Evolutionary conservation across 2,113 vertebrate species (phyloP).

Genomic region (Piaya cayana): DNA sequence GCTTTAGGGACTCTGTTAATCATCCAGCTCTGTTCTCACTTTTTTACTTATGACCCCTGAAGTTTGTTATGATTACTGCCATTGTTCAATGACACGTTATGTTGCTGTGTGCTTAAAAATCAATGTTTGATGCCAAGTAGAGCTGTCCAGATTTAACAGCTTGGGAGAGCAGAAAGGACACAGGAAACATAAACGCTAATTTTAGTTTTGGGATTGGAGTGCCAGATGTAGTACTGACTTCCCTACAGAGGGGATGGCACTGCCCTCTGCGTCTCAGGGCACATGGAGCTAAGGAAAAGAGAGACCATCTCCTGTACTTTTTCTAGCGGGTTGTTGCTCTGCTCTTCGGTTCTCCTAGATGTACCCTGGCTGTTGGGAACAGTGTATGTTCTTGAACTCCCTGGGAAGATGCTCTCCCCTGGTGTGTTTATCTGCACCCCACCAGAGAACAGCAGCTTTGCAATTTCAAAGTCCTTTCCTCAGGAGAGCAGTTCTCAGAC

Average conservation of each 20-base stretch:
- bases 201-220: not conserved
- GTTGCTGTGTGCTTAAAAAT: not conserved
- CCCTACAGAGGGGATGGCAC: not conserved
- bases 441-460: not conserved
- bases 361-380: not conserved
- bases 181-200: not conserved
- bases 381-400: not conserved
- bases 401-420: not conserved
- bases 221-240: not conserved
- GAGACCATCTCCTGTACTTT: not conserved
- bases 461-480: not conserved
- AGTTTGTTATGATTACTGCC: not conserved
- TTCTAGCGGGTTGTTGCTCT: not conserved
- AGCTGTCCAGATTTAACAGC: not conserved
- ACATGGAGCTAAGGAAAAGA: not conserved
- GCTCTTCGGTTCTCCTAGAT: not conserved
- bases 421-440: not conserved
- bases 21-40: not conserved
- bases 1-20: not conserved
- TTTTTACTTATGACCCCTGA: not conserved
- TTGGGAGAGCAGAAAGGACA: not conserved
- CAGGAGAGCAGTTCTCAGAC: not conserved
- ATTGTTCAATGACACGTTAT: not conserved
- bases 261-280: not conserved
- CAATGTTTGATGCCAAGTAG: not conserved